Percentiles rank a stretch among this genome's conserved stretches.
These are phyloP conservation scores for Parelbella ahira DNA, from an alignment of 2,888 invertebrate genomes.

Conservation along the genomic window DNA sequence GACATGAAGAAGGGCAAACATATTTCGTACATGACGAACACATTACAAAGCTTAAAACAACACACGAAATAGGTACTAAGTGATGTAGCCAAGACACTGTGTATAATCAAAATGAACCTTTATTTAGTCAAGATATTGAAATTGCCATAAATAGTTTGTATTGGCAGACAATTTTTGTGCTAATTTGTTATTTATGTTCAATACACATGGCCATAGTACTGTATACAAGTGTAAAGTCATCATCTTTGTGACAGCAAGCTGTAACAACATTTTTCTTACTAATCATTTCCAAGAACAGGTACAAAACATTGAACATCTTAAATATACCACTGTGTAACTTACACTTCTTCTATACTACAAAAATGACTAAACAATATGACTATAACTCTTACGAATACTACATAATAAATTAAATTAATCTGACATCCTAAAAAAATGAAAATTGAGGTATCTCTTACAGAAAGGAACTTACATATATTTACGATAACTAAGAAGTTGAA, in stretches of 20 bases:
- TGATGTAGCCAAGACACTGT: too few relatives aligned
- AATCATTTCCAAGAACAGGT: constrained; percentile 46
- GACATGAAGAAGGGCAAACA: too few relatives aligned
- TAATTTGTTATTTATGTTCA: too few relatives aligned
- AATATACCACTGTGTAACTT: constrained; percentile 33
- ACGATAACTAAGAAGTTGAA: background rate
- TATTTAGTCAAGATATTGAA: too few relatives aligned
- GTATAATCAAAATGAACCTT: too few relatives aligned
- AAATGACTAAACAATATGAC: constrained; percentile 75
- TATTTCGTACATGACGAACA: too few relatives aligned
- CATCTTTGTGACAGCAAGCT: constrained; percentile 8
- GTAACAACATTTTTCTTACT: background rate
- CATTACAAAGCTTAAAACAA: too few relatives aligned
- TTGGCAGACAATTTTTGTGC: too few relatives aligned
- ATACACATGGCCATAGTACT: too few relatives aligned
- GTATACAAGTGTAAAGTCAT: background rate
- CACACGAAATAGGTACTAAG: too few relatives aligned
- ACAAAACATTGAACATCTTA: constrained; percentile 50
- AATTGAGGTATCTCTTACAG: constrained; percentile 62
- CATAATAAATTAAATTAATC: constrained; percentile 54
- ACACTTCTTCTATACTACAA: constrained; percentile 51
- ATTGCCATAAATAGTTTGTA: too few relatives aligned
- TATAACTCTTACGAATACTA: constrained; percentile 55
- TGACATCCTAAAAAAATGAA: constrained; percentile 33
- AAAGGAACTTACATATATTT: constrained; percentile 47